Evolutionary conservation across 2,888 invertebrate species (phyloP).

Genomic region (Cheilosia grossa): DNA sequence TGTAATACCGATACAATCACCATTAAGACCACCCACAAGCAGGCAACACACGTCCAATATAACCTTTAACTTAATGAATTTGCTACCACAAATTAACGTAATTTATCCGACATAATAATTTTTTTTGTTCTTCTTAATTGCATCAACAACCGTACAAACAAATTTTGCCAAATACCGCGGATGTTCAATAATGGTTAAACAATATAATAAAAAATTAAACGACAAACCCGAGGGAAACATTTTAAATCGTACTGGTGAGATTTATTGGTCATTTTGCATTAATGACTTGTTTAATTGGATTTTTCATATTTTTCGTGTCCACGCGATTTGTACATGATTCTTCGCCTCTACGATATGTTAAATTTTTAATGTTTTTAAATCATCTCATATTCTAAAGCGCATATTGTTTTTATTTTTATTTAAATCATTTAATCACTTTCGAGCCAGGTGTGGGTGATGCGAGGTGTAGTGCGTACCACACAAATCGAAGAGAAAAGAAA

Average conservation of each 20-base stretch:
- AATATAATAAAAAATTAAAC: constrained; percentile 3
- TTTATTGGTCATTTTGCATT: constrained; percentile 46
- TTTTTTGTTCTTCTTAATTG: neutral
- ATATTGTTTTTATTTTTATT: neutral
- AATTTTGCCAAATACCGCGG: neutral
- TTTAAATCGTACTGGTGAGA: constrained; percentile 3
- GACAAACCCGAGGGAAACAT: neutral
- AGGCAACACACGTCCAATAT: neutral
- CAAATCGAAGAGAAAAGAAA: constrained; percentile 29
- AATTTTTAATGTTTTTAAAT: constrained; percentile 40
- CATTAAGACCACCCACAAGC: neutral
- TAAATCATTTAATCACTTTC: constrained; percentile 9
- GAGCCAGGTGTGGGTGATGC: neutral
- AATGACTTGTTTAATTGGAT: constrained; percentile 68
- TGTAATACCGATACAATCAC: neutral
- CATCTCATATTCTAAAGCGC: constrained; percentile 14
- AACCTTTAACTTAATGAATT: constrained; percentile 4
- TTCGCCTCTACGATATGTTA: constrained; percentile 13
- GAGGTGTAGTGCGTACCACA: neutral
- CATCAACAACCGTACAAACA: neutral
- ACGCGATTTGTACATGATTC: neutral
- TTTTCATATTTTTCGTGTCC: constrained; percentile 41
- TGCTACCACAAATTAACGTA: constrained; percentile 1
- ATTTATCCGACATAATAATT: neutral
- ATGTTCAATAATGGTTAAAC: constrained; percentile 7